Percentiles rank a stretch among this genome's conserved stretches.
phyloP scores from a whole-genome alignment of 1,140 invertebrate genomes.

The Ostrea denselamellosa region DNA sequence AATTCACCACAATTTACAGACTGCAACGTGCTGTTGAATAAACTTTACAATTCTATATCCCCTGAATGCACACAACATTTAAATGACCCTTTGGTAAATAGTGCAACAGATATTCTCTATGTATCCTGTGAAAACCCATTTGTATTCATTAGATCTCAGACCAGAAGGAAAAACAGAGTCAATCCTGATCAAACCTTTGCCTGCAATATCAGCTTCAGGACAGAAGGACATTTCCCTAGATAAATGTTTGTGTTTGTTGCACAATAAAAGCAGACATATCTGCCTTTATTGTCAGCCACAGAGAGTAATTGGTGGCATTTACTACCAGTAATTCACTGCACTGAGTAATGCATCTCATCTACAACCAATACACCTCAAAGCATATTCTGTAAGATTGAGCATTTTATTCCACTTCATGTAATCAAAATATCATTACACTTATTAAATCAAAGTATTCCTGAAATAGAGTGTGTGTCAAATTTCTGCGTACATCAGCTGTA shows the following conservation, averaged over 20 bases:
- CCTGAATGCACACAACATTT: neutral
- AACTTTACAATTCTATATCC: constrained; percentile 16
- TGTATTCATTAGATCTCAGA: neutral
- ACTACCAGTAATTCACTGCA: constrained; percentile 24
- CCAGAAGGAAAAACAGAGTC: neutral
- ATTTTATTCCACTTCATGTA: neutral
- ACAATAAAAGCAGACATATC: constrained; percentile 9
- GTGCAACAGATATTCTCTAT: constrained; percentile 21
- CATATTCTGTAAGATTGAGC: neutral
- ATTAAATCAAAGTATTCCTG: neutral
- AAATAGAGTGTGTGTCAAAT: neutral
- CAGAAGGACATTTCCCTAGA: constrained; percentile 19
- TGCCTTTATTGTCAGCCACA: neutral
- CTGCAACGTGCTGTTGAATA: constrained; percentile 19
- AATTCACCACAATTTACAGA: neutral
- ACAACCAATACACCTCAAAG: neutral
- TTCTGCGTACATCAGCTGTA: constrained; percentile 20
- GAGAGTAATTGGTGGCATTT: constrained; percentile 9
- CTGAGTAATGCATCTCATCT: constrained; percentile 30
- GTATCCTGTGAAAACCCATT: neutral
- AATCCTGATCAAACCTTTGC: neutral
- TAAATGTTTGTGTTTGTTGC: constrained; percentile 22
- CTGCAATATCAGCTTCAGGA: neutral
- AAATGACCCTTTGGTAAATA: constrained; percentile 11
- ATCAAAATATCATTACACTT: neutral